phyloP scores from a whole-genome alignment of 2,888 invertebrate species.

The Drosophila limbata region DNA sequence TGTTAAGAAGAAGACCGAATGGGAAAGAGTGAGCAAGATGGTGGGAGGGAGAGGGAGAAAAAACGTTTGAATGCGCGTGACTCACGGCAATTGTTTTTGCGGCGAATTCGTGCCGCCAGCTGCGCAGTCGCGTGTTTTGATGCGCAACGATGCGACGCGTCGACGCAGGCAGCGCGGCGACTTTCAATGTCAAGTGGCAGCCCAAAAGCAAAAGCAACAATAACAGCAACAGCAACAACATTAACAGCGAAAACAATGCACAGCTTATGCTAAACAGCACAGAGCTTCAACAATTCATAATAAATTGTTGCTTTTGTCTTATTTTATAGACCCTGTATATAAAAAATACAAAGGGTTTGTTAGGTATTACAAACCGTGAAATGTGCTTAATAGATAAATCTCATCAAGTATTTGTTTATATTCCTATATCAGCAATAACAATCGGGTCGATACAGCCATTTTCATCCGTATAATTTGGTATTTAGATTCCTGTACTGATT shows the following conservation, averaged over 20 bases:
- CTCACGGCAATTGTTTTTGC: slow-evolving; percentile 40
- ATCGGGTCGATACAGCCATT: too few relatives aligned
- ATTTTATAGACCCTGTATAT: not conserved
- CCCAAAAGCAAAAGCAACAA: slow-evolving; percentile 22
- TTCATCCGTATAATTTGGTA: too few relatives aligned
- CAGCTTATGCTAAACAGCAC: slow-evolving; percentile 48
- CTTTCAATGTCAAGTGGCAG: slow-evolving; percentile 70
- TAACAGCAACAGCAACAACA: slow-evolving; percentile 12
- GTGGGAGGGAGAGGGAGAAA: not conserved
- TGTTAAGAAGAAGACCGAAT: not conserved
- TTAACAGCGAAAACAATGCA: slow-evolving; percentile 28
- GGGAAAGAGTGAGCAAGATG: not conserved
- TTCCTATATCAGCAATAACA: too few relatives aligned
- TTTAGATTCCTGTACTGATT: too few relatives aligned
- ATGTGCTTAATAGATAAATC: too few relatives aligned
- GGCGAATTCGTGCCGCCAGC: slow-evolving; percentile 44
- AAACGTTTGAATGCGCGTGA: slow-evolving; percentile 36
- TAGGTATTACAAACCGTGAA: too few relatives aligned
- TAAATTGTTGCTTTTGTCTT: slow-evolving; percentile 11
- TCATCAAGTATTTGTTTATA: too few relatives aligned
- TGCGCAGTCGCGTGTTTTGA: slow-evolving; percentile 52
- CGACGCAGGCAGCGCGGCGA: slow-evolving; percentile 33
- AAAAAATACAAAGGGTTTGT: too few relatives aligned
- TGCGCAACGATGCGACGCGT: slow-evolving; percentile 25
- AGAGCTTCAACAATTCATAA: slow-evolving; percentile 32